Base-by-base conservation (phyloP, 1,140 invertebrate species). In the Zaprionus ornatus region DNA sequence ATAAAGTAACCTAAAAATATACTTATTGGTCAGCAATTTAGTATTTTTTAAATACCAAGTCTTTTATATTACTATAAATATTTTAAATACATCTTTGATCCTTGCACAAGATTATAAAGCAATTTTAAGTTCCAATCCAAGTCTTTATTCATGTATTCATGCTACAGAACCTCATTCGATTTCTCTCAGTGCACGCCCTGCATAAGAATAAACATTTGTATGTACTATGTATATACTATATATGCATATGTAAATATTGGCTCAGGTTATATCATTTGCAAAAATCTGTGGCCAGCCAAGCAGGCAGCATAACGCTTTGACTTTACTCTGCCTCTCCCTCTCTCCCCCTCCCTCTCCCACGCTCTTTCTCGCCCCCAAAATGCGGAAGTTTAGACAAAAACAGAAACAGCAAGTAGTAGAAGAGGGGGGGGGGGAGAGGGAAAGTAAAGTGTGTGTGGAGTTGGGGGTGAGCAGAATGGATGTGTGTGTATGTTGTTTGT, bases 201-300 rank as follows among this genome's bases (percentile, higher is more conserved):
- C n/a, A 17, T 19, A 32, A 45, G 54, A 67, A 74, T 63, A 52
- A 32, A 32, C 29, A 10, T 32, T 10, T 32, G 35, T 64, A 54
- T 48, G 29, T 29, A 50, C 37, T 17, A 52, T 12, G 13, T 23
- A 52, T 17, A 55, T 55, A 55, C 15, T 50, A 21, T 55, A 21
- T 65, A 21, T 48, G 62, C 50, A 74, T 78, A 88, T 88, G 84
- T 80, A 87, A 87, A 87, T 87, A 87, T 87, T 87, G 84, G 80
- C 80, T 78, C 52, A 72, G 82, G 67, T 87, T 87, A 82, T 87
- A 87, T 87, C 85, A 74, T 83, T 78, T 77, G 84, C 61, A 72
- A 83, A 80, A 88, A 87, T 87, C 83, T 87, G 80, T 80, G 83
- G 77, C 84, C 74, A 74, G 77, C 83, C 66, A 83, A 74, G 84